Conservation (phyloP, 2,113 vertebrate genomes). For the Pachypanchax playfairii region DNA sequence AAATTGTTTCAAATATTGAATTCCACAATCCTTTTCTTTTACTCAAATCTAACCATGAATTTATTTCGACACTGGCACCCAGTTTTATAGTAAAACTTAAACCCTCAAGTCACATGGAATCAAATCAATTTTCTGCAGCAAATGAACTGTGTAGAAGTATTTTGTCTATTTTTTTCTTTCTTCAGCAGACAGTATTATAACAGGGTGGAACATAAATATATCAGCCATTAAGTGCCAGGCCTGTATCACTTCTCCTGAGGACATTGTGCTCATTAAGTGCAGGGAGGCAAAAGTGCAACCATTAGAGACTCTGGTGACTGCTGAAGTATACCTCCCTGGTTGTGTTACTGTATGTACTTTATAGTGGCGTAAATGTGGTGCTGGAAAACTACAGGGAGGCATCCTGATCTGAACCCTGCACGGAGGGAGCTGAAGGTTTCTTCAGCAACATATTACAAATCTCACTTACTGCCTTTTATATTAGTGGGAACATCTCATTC, state of each 20-base stretch:
- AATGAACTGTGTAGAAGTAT: conserved; percentile 57
- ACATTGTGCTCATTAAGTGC: conserved; percentile 46
- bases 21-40: conserved; percentile 25
- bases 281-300: conserved; percentile 44
- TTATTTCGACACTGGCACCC: conserved; percentile 33
- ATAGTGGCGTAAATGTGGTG: conserved; percentile 30
- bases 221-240: conserved; percentile 44
- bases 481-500: conserved; percentile 38
- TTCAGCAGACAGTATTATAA: conserved; percentile 42
- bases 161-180: conserved; percentile 50
- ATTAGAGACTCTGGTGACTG: conserved; percentile 70
- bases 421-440: conserved; percentile 18
- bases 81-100: conserved; percentile 42
- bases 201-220: conserved; percentile 46
- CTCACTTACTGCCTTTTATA: conserved; percentile 15
- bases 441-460: conserved; percentile 23
- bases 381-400: conserved; percentile 50
- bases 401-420: conserved; percentile 58
- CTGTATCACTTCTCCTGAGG: conserved; percentile 46
- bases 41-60: conserved; percentile 37
- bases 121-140: conserved; percentile 64
- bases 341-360: conserved; percentile 18
- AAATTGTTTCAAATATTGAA: conserved; percentile 11
- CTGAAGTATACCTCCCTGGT: conserved; percentile 37
- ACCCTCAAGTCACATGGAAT: conserved; percentile 67